These are phyloP conservation scores for Zaprionus lachaisei DNA, from an alignment of 1,140 invertebrate species.

Conservation along the genomic window DNA sequence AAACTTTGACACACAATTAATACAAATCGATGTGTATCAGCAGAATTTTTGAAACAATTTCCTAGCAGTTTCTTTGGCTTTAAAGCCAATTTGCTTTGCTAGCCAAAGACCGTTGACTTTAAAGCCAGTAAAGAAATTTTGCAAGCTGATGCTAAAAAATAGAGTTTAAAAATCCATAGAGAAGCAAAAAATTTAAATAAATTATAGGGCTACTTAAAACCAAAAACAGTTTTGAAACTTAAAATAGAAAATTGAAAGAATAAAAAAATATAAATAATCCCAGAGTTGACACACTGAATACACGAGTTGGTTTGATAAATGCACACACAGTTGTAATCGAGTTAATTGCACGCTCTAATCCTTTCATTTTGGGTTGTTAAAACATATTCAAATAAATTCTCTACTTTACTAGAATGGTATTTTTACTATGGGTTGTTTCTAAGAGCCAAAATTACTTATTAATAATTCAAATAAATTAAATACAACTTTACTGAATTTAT, in stretches of 20 bases:
- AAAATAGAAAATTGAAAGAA: constrained; percentile 31
- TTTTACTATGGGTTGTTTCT: constrained; percentile 42
- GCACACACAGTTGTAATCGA: constrained; percentile 79
- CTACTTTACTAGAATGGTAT: constrained; percentile 7
- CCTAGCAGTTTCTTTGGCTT: constrained; percentile 48
- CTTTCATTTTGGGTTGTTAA: constrained; percentile 53
- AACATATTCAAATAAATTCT: constrained; percentile 11
- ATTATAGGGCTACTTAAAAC: constrained; percentile 51
- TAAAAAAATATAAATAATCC: constrained; percentile 34
- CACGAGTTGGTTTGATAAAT: constrained; percentile 75
- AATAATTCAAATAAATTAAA: not conserved
- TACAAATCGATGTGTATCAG: constrained; percentile 43
- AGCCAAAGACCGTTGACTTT: constrained; percentile 41
- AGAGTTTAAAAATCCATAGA: constrained; percentile 43
- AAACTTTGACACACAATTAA: constrained; percentile 83
- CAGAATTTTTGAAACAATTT: constrained; percentile 1
- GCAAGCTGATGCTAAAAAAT: constrained; percentile 50
- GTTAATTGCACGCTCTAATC: constrained; percentile 73
- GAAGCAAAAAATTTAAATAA: constrained; percentile 51
- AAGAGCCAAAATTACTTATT: not conserved
- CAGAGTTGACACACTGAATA: constrained; percentile 52
- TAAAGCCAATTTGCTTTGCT: constrained; percentile 43
- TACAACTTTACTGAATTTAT: not conserved
- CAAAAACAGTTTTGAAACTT: constrained; percentile 32
- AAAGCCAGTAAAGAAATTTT: constrained; percentile 41